Percentiles rank a stretch among this genome's conserved stretches.
Conservation (phyloP, 2,113 vertebrate genomes). For the Scartelaos histophorus region DNA sequence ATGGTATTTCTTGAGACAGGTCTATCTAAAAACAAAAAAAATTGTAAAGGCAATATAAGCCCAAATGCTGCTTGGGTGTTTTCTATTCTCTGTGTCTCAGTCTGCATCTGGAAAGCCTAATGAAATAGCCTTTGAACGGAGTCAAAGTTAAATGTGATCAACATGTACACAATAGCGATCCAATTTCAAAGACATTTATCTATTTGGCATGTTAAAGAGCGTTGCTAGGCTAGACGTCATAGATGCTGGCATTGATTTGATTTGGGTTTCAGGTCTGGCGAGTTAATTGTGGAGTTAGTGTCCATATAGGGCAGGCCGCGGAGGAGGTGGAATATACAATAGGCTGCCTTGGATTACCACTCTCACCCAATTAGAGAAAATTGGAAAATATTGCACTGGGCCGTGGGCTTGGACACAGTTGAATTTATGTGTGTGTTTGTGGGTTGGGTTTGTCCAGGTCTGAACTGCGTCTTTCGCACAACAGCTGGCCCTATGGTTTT, state of each 20-base stretch:
- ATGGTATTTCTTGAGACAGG: too few relatives aligned
- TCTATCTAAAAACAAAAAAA: not conserved
- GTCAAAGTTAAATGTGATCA: slow-evolving; percentile 46
- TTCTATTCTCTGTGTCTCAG: not conserved
- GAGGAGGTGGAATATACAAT: slow-evolving; percentile 70
- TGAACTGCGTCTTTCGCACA: slow-evolving; percentile 64
- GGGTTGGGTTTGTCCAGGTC: slow-evolving; percentile 37
- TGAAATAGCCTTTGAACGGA: slow-evolving; percentile 28
- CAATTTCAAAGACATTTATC: slow-evolving; percentile 67
- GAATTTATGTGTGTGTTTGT: slow-evolving; percentile 50
- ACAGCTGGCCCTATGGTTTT: slow-evolving; percentile 68
- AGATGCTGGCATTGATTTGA: slow-evolving; percentile 75
- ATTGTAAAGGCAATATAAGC: not conserved
- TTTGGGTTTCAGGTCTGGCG: slow-evolving; percentile 71
- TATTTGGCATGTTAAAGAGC: slow-evolving; percentile 55
- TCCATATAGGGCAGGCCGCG: slow-evolving; percentile 64
- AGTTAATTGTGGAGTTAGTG: slow-evolving; percentile 76
- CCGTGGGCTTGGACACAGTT: slow-evolving; percentile 58
- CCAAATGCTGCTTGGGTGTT: not conserved
- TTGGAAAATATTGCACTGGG: slow-evolving; percentile 80
- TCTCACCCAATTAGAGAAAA: slow-evolving; percentile 78
- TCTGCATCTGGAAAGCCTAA: not conserved
- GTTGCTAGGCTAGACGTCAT: slow-evolving; percentile 73
- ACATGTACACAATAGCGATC: slow-evolving; percentile 41
- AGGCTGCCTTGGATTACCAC: slow-evolving; percentile 75